Evolutionary conservation across 2,797 vertebrate genomes (phyloP), one percentile per base, ranked within the genome.

Genomic region (Lophius americanus): DNA sequence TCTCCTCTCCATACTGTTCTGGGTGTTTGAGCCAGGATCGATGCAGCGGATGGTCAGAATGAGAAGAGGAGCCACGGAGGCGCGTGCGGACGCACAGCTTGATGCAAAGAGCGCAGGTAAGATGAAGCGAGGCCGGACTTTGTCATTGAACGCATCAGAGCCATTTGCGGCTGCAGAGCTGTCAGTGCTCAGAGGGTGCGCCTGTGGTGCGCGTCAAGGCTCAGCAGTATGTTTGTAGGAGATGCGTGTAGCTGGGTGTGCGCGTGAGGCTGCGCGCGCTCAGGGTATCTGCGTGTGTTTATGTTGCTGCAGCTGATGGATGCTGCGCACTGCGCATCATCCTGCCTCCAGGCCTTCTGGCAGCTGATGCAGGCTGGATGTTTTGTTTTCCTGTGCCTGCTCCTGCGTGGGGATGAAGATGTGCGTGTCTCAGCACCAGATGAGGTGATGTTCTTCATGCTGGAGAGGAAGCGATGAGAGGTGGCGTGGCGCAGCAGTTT

Each of bases 381-480:
- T 4, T 5, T 5, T 0, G 33, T 4, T 55, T 1, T 4, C 7
- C 4, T 0, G 33, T 4, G 35, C 54, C 13, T 4, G 5, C 7
- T 4, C 23, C 37, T 33, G 43, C 41, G 11, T 5, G 44, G n/a
- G 38, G 46, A 38, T n/a, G 35, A 35, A 4, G 50, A 51, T 41
- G 51, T 7, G 23, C 23, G 59, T 12, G 7, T 50, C 46, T 41
- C 5, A 8, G 38, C 56, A 13, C 49, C 51, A 57, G 38, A 70
- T 55, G 71, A 46, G 63, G 54, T 72, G 75, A 42, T 68, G 41
- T 81, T 66, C 79, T 73, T 84, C 76, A 68, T 48, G 3, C 56
- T 57, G 62, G 36, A 14, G 49, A 14, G 49, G 53, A 79, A 83
- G 89, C 86, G 88, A 23, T 91, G 90, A 91, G 85, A 60, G 76